Evolutionary conservation across 2,888 invertebrate genomes (phyloP).

Genomic region (Lithosia quadra): DNA sequence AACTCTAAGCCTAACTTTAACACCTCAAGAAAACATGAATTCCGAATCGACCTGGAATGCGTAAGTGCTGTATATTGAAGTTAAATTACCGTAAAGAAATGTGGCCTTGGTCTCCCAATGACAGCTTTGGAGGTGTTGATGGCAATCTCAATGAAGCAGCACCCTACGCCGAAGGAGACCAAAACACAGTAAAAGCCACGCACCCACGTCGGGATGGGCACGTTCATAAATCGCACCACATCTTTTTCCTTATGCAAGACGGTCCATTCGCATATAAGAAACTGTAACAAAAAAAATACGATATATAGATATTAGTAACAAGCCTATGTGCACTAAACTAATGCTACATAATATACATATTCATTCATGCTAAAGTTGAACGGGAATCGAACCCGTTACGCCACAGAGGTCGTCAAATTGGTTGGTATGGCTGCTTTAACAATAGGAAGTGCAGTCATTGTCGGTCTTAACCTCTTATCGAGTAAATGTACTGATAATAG

Average conservation of each 20-base stretch:
- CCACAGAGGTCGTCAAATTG: too few relatives aligned
- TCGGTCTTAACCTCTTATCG: background rate
- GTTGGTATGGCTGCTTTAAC: too few relatives aligned
- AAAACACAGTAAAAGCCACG: slow-evolving; percentile 90
- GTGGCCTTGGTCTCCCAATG: slow-evolving; percentile 97
- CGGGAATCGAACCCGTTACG: too few relatives aligned
- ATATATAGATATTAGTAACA: background rate
- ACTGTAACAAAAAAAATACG: slow-evolving; percentile 52
- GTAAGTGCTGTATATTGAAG: too few relatives aligned
- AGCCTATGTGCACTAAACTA: too few relatives aligned
- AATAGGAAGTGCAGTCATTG: background rate
- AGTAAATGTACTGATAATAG: background rate
- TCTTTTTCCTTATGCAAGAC: slow-evolving; percentile 71
- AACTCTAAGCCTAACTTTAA: too few relatives aligned
- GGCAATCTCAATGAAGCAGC: slow-evolving; percentile 93
- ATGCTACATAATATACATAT: too few relatives aligned
- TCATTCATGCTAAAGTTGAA: too few relatives aligned
- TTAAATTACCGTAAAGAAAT: slow-evolving; percentile 92
- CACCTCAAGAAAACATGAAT: too few relatives aligned
- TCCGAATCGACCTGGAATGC: too few relatives aligned
- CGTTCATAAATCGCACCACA: slow-evolving; percentile 82
- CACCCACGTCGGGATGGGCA: slow-evolving; percentile 90
- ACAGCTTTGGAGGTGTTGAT: slow-evolving; percentile 97
- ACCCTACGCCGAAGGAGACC: slow-evolving; percentile 93
- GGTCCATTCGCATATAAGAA: slow-evolving; percentile 75